Evolutionary conservation across 2,113 vertebrate genomes (phyloP).

Genomic region (Planiliza haematocheilus): DNA sequence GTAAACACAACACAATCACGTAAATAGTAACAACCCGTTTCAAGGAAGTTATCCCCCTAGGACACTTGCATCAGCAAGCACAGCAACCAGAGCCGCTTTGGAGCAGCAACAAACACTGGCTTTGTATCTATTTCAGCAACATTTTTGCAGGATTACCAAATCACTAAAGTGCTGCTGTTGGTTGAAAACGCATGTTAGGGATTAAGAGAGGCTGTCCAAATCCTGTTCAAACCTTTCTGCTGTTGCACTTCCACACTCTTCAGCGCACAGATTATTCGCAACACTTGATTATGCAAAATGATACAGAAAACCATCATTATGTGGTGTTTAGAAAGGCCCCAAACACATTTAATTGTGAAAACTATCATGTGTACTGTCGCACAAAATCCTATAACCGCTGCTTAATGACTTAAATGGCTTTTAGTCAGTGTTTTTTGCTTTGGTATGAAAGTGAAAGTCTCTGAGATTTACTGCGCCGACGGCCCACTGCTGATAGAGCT

Average conservation of each 20-base stretch:
- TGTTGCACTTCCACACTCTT: slow-evolving; percentile 18
- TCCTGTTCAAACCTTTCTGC: slow-evolving; percentile 32
- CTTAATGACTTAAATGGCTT: no score
- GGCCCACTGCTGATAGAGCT: no score
- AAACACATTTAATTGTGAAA: background rate
- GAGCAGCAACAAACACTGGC: slow-evolving; percentile 19
- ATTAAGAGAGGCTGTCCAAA: slow-evolving; percentile 45
- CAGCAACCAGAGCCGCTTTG: slow-evolving; percentile 18
- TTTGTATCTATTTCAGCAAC: slow-evolving; percentile 52
- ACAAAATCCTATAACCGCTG: no score
- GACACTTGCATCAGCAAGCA: background rate
- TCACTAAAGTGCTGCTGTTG: slow-evolving; percentile 20
- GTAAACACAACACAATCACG: slow-evolving; percentile 2
- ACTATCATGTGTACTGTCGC: background rate
- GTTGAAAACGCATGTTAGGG: slow-evolving; percentile 25
- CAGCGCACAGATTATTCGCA: background rate
- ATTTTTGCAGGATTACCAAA: slow-evolving; percentile 43
- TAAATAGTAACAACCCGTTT: slow-evolving; percentile 2
- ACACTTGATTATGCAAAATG: slow-evolving; percentile 1
- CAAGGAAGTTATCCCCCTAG: background rate
- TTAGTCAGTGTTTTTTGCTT: no score
- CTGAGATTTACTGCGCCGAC: no score
- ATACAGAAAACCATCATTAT: background rate
- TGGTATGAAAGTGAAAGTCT: no score
- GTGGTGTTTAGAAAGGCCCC: background rate